Percentiles rank a stretch among this genome's conserved stretches.
phyloP scores from a whole-genome alignment of 2,113 vertebrate species.

The Ursus arctos region DNA sequence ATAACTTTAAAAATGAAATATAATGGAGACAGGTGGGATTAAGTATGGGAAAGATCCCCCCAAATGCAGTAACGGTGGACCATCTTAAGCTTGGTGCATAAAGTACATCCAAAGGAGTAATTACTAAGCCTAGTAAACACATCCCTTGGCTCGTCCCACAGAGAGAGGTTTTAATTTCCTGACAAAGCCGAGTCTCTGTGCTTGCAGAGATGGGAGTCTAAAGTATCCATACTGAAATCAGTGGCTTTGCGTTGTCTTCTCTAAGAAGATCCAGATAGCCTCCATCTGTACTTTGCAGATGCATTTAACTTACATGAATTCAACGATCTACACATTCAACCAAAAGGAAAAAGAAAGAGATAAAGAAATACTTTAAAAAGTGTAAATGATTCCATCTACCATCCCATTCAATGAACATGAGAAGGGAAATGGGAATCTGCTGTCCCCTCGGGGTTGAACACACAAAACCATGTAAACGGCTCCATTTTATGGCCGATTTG shows the following conservation, averaged over 20 bases:
- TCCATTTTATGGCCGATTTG: conserved; percentile 64
- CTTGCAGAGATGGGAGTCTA: rapidly evolving
- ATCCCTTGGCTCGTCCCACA: not conserved
- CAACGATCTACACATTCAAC: not conserved
- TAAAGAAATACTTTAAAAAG: not conserved
- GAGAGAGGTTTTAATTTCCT: not conserved
- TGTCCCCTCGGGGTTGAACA: conserved; percentile 23
- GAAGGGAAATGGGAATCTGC: not conserved
- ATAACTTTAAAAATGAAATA: not conserved
- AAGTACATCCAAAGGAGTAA: not conserved
- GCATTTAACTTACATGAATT: not conserved
- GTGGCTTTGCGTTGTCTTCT: not conserved
- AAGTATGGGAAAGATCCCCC: not conserved
- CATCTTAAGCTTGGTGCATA: not conserved
- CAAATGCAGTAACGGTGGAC: rapidly evolving
- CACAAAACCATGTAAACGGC: conserved; percentile 15
- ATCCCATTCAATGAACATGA: not conserved
- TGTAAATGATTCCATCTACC: not conserved
- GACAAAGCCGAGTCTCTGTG: not conserved
- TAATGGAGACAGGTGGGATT: not conserved
- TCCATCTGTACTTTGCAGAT: not conserved
- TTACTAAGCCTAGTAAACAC: not conserved
- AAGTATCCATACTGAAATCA: not conserved
- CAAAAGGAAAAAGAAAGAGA: not conserved
- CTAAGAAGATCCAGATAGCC: not conserved